Percentiles rank a stretch among this genome's conserved stretches.
Conservation (phyloP, 2,113 vertebrate species). For the Chaenocephalus aceratus region DNA sequence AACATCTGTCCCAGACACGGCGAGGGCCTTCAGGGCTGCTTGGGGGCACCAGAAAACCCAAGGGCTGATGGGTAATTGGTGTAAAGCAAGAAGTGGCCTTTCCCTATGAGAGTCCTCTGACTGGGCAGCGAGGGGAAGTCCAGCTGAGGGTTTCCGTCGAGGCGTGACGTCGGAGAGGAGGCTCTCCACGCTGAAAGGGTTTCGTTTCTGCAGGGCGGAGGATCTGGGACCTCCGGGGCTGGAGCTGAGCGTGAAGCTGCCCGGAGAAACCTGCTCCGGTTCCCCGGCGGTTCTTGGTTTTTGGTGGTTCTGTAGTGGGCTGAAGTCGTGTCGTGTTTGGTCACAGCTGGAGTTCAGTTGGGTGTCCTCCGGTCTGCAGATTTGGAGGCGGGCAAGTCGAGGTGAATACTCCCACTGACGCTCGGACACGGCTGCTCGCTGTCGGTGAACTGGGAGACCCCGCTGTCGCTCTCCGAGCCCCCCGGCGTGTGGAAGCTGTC, state of each 20-base stretch:
- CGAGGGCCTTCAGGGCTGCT: conserved; percentile 86
- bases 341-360: conserved; percentile 84
- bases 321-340: conserved; percentile 75
- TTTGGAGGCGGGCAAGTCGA: conserved; percentile 62
- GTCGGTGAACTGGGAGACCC: conserved; percentile 89
- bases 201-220: conserved; percentile 86
- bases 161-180: conserved; percentile 90
- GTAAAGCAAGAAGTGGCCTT: conserved; percentile 95
- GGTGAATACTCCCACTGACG: conserved; percentile 62
- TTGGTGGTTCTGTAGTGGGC: conserved; percentile 77
- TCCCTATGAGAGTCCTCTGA: conserved; percentile 91
- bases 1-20: conserved; percentile 69
- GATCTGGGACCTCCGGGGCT: conserved; percentile 72
- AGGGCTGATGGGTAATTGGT: conserved; percentile 93
- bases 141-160: conserved; percentile 83
- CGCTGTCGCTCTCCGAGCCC: conserved; percentile 94
- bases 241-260: conserved; percentile 73
- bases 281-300: conserved; percentile 88
- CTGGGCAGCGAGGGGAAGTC: conserved; percentile 88
- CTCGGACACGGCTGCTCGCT: conserved; percentile 76
- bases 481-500: conserved; percentile 93
- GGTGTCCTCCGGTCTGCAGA: conserved; percentile 66
- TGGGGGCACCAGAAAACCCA: conserved; percentile 95
- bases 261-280: conserved; percentile 80
- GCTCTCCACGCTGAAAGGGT: conserved; percentile 94